Evolutionary conservation across 2,888 invertebrate species (phyloP), one percentile per base, ranked within the genome.

Genomic region (Cremastinae sp.): DNA sequence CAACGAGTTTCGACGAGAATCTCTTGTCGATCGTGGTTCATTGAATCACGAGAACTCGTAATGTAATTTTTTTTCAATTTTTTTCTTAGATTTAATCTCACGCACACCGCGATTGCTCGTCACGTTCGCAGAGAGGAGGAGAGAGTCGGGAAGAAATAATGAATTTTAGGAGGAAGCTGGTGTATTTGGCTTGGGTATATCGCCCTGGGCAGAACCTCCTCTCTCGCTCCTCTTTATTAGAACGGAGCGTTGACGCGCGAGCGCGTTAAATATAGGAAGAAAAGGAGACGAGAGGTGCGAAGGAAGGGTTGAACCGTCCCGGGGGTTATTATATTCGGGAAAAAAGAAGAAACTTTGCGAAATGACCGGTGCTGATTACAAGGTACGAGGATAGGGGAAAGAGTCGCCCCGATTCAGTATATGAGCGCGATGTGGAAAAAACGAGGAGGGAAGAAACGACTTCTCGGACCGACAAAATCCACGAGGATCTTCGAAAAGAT

Each of bases 351-450:
- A 82, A 81, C 80, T 81, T 61, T 65, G 69, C 65, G 76, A 83
- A 86, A 85, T 84, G 82, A 82, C 80, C 79, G 68, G 74, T 80
- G 75, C 78, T 86, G 86, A 87, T 87, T 87, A 84, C 81, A 87
- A 80, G 83, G 83, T 86, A 79, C 73, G 64, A 14, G 18, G 68
- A 20, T 62, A 59, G 51, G 68, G 53, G 55, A 53, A 68, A 62
- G 68, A 68, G 72, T 69, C 41, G 14, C 61, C 22, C 66, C 61
- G 37, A 22, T 45, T 35, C n/a, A 10, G 18, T 64, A 65, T 74
- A 78, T 71, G 66, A 43, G 43, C 37, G 41, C 45, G 20, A 43
- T 43, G 61, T 53, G 47, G 20, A 10, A 9, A 20, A 20, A 20
- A 12, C 35, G 53, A 45, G 28, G 39, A 69, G 72, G 78, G 49